Evolutionary conservation across 2,797 vertebrate genomes (phyloP), one percentile per base, ranked within the genome.

Genomic region (Enteromius anoplus): DNA sequence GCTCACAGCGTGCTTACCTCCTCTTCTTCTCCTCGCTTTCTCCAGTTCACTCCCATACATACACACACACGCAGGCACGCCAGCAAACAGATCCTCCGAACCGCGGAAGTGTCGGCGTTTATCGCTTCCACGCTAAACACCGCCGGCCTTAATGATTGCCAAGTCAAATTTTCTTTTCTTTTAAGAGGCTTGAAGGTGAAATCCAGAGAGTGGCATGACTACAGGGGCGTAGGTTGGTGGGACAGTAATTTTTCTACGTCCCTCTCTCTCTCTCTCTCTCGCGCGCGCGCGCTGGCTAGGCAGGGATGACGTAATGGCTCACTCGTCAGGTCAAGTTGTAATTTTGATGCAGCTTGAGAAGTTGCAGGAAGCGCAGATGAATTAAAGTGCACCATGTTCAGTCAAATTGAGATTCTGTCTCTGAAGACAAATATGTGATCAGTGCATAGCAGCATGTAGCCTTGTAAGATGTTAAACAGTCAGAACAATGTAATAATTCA

Each of bases 41-140:
- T 70, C 93, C 89, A 88, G 88, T 89, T 80, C 90, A 90, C 94
- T 95, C 93, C 93, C 93, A 91, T 92, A 89, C 92, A 93, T 93
- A 51, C 77, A 79, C 5, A 69, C 62, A 73, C 70, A 34, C 47
- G 47, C 47, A 73, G 47, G 19, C 71, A 90, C 87, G 34, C 86
- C 34, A 83, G 81, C 11, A 19, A 87, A 86, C 81, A 2, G 89
- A 85, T 58, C 19, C 49, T 58, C 85, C 32, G 87, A 80, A 75
- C 77, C 85, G 84, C 73, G 71, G 80, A 88, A 87, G 80, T 75
- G 75, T 73, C 75, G 19, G 65, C 49, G 70, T 80, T 79, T 51
- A 76, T 58, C 72, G 75, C 23, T 62, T 77, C 76, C 55, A 84
- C 85, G 68, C 77, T 23, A 42, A 81, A 75, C 29, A 21, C 15